Percentiles rank a stretch among this genome's conserved stretches.
These are phyloP conservation scores for Ichneumoninae sp. DNA, from an alignment of 2,888 invertebrate genomes.

Conservation along the genomic window DNA sequence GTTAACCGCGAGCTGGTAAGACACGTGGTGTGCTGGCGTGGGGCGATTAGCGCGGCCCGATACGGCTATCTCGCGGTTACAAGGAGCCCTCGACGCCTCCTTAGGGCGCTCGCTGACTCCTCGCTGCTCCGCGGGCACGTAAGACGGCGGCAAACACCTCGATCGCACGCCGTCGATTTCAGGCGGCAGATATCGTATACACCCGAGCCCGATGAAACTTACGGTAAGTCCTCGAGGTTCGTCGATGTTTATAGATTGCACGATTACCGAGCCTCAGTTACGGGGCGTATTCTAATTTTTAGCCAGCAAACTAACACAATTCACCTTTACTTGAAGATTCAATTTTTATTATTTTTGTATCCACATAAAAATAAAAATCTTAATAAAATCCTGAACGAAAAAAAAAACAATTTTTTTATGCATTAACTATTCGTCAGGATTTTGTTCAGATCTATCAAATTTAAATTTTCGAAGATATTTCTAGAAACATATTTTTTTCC, in stretches of 20 bases:
- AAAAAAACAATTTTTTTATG: not conserved
- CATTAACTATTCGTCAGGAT: no score
- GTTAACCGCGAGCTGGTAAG: constrained; percentile 53
- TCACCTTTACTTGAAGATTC: not conserved
- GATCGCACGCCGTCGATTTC: constrained; percentile 73
- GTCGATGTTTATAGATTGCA: constrained; percentile 38
- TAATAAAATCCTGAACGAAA: not conserved
- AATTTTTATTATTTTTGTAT: not conserved
- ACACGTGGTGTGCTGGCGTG: constrained; percentile 55
- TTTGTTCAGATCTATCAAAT: no score
- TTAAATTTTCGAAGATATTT: no score
- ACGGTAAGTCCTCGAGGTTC: constrained; percentile 54
- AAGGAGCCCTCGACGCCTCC: constrained; percentile 75
- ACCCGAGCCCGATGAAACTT: constrained; percentile 57
- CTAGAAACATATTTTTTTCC: no score
- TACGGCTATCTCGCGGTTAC: constrained; percentile 75
- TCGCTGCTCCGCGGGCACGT: constrained; percentile 55
- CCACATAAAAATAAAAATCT: not conserved
- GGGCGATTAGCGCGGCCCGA: constrained; percentile 72
- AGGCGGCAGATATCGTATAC: constrained; percentile 75
- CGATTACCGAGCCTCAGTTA: not conserved
- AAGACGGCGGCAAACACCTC: constrained; percentile 57
- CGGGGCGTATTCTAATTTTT: not conserved
- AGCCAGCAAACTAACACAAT: not conserved
- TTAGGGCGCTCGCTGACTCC: constrained; percentile 67